Conservation (phyloP, 2,888 invertebrate species). For the Lycophotia porphyrea region DNA sequence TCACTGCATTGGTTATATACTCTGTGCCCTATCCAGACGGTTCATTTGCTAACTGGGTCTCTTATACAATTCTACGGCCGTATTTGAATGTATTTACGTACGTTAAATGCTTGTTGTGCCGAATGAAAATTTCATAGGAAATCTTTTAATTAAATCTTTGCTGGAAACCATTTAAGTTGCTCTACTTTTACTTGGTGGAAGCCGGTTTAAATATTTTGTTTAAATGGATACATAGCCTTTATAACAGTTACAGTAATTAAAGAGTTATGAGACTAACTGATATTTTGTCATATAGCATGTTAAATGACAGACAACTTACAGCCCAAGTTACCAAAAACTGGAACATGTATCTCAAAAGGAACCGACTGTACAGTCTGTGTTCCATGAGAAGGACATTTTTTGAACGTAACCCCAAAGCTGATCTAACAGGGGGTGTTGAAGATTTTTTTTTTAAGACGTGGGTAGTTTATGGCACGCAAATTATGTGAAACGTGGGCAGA, state of each 20-base stretch:
- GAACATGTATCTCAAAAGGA: not conserved
- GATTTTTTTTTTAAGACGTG: not conserved
- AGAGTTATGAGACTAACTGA: not conserved
- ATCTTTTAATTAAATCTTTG: slow-evolving; percentile 75
- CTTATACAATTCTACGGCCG: slow-evolving; percentile 67
- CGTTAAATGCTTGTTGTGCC: slow-evolving; percentile 44
- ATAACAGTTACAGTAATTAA: too few species aligned
- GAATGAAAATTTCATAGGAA: slow-evolving; percentile 54
- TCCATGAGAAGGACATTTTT: not conserved
- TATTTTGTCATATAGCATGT: not conserved
- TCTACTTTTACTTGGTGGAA: slow-evolving; percentile 10
- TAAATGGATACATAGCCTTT: not conserved
- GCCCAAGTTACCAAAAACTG: not conserved
- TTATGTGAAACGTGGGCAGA: slow-evolving; percentile 15
- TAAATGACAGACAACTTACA: not conserved
- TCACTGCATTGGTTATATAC: slow-evolving; percentile 9
- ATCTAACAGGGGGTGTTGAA: not conserved
- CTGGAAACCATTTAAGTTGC: slow-evolving; percentile 45
- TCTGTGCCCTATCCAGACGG: slow-evolving; percentile 30
- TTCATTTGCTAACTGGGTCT: slow-evolving; percentile 78
- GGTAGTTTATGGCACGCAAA: not conserved
- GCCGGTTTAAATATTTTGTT: not conserved
- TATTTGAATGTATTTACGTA: slow-evolving; percentile 65
- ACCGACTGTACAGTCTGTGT: not conserved
- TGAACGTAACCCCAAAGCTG: not conserved